A percentile compares a stretch with the other conserved stretches of the same genome.
phyloP scores from a whole-genome alignment of 2,113 vertebrate species.

The Tetrax tetrax region DNA sequence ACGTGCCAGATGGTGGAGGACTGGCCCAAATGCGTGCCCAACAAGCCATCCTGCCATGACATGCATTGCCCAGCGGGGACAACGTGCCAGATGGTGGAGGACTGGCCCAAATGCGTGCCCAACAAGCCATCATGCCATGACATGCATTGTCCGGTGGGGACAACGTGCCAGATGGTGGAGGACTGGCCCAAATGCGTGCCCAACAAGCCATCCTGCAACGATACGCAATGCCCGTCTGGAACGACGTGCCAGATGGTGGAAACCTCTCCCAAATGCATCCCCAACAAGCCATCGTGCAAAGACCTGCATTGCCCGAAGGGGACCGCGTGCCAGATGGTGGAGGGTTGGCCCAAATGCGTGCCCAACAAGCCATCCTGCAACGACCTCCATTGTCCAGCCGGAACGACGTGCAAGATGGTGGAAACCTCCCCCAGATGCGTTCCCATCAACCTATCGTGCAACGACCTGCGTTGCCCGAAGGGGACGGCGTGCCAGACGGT shows the following conservation, averaged over 20 bases:
- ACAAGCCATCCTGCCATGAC: rapidly evolving
- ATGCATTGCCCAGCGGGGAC: neutral
- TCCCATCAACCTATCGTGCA: neutral
- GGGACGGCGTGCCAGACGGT: neutral
- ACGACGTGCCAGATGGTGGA: neutral
- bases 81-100: neutral
- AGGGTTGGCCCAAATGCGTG: neutral
- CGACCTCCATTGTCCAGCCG: rapidly evolving
- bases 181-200: neutral
- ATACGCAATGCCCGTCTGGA: rapidly evolving
- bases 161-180: neutral
- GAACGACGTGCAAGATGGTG: neutral
- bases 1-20: neutral
- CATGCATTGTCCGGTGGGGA: rapidly evolving
- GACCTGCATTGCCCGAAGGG: rapidly evolving
- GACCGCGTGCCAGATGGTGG: neutral
- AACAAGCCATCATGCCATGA: rapidly evolving
- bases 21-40: neutral
- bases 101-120: neutral
- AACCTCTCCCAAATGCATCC: neutral
- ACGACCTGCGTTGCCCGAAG: too few relatives aligned
- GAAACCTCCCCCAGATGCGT: neutral
- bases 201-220: rapidly evolving
- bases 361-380: neutral
- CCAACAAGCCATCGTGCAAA: rapidly evolving